Evolutionary conservation across 1,140 invertebrate species (phyloP).

Genomic region (Drosophila sp.): DNA sequence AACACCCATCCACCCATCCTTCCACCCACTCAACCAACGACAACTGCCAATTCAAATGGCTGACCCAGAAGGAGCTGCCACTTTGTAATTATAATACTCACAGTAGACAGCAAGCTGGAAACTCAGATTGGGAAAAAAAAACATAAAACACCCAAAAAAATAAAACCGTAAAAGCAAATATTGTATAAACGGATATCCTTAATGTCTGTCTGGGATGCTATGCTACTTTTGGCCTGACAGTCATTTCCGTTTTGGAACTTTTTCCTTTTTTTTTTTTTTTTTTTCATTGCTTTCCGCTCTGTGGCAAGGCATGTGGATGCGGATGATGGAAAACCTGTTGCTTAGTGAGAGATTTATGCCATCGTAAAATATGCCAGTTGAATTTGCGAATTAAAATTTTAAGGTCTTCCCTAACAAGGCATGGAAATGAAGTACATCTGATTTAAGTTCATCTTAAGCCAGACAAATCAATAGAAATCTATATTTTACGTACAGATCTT

Average conservation of each 20-base stretch:
- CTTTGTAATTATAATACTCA: conserved; percentile 50
- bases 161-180: conserved; percentile 35
- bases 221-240: conserved; percentile 59
- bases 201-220: conserved; percentile 54
- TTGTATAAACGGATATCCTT: conserved; percentile 64
- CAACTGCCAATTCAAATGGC: conserved; percentile 25
- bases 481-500: no score
- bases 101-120: conserved; percentile 5
- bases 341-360: conserved; percentile 55
- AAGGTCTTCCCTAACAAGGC: conserved; percentile 29
- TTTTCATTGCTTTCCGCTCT: conserved; percentile 48
- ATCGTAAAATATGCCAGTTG: conserved; percentile 66
- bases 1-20: background rate
- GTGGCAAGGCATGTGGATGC: background rate
- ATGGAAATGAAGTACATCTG: conserved; percentile 15
- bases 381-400: conserved; percentile 63
- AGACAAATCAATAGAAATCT: conserved; percentile 6
- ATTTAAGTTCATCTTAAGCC: conserved; percentile 13
- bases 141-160: conserved; percentile 20
- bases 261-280: background rate
- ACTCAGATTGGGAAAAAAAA: conserved; percentile 25
- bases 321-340: conserved; percentile 55
- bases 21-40: conserved; percentile 7
- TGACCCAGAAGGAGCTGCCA: conserved; percentile 21
- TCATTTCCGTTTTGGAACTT: conserved; percentile 69